These are phyloP conservation scores for Kryphioiulus occultus DNA, from an alignment of 2,888 invertebrate species.

Conservation along the genomic window DNA sequence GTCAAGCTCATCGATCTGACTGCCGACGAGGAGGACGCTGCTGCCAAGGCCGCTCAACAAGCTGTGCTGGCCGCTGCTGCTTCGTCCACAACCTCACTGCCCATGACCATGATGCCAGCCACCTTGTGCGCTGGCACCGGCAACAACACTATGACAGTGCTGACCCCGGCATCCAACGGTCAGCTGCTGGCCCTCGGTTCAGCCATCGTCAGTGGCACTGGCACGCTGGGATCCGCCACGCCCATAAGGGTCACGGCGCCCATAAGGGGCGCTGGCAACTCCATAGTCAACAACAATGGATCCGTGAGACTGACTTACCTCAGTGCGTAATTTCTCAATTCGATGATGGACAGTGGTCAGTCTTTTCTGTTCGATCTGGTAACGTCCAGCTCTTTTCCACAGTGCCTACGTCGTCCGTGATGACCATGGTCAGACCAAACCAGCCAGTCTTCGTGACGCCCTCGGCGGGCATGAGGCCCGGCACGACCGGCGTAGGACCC, in stretches of 20 bases:
- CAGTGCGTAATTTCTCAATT: constrained; percentile 20
- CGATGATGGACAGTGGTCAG: no score
- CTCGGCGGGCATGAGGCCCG: not conserved
- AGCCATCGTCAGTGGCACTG: not conserved
- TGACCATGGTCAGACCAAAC: constrained; percentile 42
- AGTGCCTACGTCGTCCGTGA: constrained; percentile 36
- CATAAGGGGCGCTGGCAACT: not conserved
- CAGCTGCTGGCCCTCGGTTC: constrained; percentile 34
- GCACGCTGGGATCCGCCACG: not conserved
- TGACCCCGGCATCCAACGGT: constrained; percentile 32
- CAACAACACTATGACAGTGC: constrained; percentile 42
- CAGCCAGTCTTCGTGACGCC: constrained; percentile 37
- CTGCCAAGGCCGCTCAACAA: constrained; percentile 17
- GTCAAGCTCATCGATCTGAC: constrained; percentile 50
- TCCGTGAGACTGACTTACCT: constrained; percentile 44
- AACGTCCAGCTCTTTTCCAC: no score
- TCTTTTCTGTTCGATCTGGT: no score
- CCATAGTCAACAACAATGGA: not conserved
- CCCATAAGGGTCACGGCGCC: not conserved
- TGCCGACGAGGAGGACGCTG: constrained; percentile 45
- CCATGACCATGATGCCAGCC: not conserved
- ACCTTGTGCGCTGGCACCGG: not conserved
- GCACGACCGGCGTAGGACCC: not conserved
- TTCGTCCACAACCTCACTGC: no score
- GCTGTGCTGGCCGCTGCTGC: no score